These are phyloP conservation scores for Lamellibrachia columna DNA, from an alignment of 2,888 invertebrate species.

Conservation along the genomic window DNA sequence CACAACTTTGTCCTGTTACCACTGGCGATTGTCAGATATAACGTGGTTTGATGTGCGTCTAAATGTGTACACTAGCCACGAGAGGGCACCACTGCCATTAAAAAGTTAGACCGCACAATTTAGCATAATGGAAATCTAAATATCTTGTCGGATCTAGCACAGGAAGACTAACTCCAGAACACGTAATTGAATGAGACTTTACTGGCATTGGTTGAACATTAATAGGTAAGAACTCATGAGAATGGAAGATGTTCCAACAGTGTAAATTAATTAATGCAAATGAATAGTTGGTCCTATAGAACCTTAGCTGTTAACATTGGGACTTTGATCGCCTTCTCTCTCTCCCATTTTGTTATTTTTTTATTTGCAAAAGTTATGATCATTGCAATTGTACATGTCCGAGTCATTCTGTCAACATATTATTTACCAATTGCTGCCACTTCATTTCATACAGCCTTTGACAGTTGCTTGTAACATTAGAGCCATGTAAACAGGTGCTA, in stretches of 20 bases:
- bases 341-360: not conserved
- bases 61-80: not conserved
- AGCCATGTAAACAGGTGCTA: not conserved
- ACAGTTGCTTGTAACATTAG: not conserved
- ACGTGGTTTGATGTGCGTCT: not conserved
- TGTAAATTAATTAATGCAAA: too few relatives aligned
- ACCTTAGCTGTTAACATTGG: too few relatives aligned
- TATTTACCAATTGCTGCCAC: not conserved
- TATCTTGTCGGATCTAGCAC: not conserved
- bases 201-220: not conserved
- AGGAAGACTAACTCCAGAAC: not conserved
- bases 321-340: not conserved
- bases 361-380: not conserved
- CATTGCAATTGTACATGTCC: not conserved
- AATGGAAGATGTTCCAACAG: too few relatives aligned
- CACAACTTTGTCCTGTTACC: too few relatives aligned
- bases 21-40: too few relatives aligned
- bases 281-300: too few relatives aligned
- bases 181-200: not conserved
- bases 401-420: not conserved
- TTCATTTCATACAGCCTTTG: not conserved
- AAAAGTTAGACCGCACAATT: not conserved
- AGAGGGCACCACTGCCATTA: not conserved
- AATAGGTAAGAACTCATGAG: not conserved
- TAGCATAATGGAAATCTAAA: not conserved